Percentiles rank a stretch among this genome's conserved stretches.
Evolutionary conservation across 1,140 invertebrate species (phyloP).

Genomic region (Magallana ariakensis): DNA sequence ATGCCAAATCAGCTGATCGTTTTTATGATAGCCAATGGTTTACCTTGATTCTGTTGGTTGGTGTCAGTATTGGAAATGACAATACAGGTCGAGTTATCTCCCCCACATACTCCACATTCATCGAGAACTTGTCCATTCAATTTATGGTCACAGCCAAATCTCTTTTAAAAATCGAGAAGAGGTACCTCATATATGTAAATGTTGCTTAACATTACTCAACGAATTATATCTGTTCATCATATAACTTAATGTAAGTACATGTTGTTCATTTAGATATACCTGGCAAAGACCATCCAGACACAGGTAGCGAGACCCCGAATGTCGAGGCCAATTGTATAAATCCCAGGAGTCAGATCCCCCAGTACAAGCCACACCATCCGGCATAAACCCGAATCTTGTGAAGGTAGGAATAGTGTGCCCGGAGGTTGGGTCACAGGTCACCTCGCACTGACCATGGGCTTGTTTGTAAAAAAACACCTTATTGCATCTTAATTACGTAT

Average conservation of each 20-base stretch:
- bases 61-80: slow-evolving; percentile 10
- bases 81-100: slow-evolving; percentile 48
- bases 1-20: too few species aligned
- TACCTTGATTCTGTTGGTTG: slow-evolving; percentile 6
- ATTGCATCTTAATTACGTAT: too few species aligned
- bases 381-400: slow-evolving; percentile 13
- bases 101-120: slow-evolving; percentile 11
- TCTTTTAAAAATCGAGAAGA: background rate
- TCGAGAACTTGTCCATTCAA: background rate
- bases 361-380: background rate
- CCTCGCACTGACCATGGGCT: slow-evolving; percentile 8
- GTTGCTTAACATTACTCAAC: too few species aligned
- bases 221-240: too few species aligned
- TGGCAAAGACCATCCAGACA: background rate
- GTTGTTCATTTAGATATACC: background rate
- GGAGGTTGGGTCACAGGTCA: background rate
- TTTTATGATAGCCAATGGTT: background rate
- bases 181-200: too few species aligned
- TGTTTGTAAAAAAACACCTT: background rate
- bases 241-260: too few species aligned
- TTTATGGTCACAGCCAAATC: slow-evolving; percentile 2
- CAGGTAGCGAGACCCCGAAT: background rate
- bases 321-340: background rate
- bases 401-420: background rate
- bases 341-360: background rate